phyloP scores from a whole-genome alignment of 2,888 invertebrate species.

The Baccha elongata region DNA sequence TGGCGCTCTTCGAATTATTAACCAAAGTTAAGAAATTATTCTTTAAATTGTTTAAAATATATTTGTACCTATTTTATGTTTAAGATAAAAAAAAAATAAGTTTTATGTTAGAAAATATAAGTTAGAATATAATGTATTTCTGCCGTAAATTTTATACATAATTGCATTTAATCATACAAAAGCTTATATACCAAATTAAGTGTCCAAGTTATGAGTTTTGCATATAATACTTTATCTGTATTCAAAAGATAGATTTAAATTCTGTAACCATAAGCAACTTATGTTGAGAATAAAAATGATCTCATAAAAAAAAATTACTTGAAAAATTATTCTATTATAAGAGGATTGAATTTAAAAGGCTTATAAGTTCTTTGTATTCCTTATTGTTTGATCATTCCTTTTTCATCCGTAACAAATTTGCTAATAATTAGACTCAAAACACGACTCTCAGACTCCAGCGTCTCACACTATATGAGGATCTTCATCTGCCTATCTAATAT shows the following conservation, averaged over 20 bases:
- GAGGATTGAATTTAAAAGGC: too few relatives aligned
- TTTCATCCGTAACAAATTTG: too few relatives aligned
- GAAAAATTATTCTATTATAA: too few relatives aligned
- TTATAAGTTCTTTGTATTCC: too few relatives aligned
- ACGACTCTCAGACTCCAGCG: too few relatives aligned
- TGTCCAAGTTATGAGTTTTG: background rate
- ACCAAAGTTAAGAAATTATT: slow-evolving; percentile 55
- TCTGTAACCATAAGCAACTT: background rate
- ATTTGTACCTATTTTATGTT: background rate
- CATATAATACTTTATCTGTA: background rate
- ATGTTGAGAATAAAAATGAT: slow-evolving; percentile 12
- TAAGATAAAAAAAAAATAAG: background rate
- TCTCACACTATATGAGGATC: too few relatives aligned
- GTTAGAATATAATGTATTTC: background rate
- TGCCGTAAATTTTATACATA: background rate
- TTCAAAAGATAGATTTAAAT: background rate
- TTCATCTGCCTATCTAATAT: too few relatives aligned
- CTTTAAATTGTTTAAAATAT: slow-evolving; percentile 14
- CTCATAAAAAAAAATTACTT: background rate
- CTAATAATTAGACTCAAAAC: too few relatives aligned
- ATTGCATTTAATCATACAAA: background rate
- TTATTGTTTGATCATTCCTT: too few relatives aligned
- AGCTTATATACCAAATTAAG: background rate
- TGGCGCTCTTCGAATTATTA: slow-evolving; percentile 53
- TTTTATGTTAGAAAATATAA: background rate